A percentile compares a stretch with the other conserved stretches of the same genome.
These are phyloP conservation scores for Zaprionus camerounensis DNA, from an alignment of 1,140 invertebrate genomes.

Conservation along the genomic window DNA sequence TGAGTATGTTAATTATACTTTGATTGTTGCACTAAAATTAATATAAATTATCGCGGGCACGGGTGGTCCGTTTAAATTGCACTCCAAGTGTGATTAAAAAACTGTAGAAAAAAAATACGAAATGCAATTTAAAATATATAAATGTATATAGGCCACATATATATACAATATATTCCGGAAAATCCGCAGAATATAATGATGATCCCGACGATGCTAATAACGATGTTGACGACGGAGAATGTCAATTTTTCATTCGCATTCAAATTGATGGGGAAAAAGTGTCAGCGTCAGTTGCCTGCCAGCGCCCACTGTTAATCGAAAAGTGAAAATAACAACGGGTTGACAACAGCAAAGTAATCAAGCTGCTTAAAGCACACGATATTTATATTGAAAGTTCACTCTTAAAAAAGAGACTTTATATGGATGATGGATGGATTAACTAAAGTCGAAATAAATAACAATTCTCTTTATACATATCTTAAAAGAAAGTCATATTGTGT, in stretches of 20 bases:
- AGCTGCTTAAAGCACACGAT: background rate
- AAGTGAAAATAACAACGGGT: conserved; percentile 51
- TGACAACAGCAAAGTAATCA: background rate
- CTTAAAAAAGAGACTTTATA: no score
- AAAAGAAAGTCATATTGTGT: no score
- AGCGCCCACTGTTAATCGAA: conserved; percentile 52
- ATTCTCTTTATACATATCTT: no score
- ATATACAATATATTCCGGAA: conserved; percentile 11
- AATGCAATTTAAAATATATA: conserved; percentile 16
- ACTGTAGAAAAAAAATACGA: conserved; percentile 13
- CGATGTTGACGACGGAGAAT: conserved; percentile 27
- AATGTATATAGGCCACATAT: conserved; percentile 6
- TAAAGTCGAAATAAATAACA: no score
- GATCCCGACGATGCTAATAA: conserved; percentile 11
- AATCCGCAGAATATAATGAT: conserved; percentile 21
- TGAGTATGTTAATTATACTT: conserved; percentile 69
- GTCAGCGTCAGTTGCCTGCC: conserved; percentile 69
- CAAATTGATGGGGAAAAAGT: conserved; percentile 74
- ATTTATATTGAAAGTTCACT: background rate
- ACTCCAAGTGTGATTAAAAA: conserved; percentile 53
- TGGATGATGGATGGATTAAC: no score
- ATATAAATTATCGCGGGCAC: conserved; percentile 55
- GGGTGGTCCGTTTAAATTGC: conserved; percentile 20
- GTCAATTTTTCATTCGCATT: conserved; percentile 50
- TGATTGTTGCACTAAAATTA: conserved; percentile 53